Conservation (phyloP, 2,113 vertebrate species). For the Ictidomys tridecemlineatus region DNA sequence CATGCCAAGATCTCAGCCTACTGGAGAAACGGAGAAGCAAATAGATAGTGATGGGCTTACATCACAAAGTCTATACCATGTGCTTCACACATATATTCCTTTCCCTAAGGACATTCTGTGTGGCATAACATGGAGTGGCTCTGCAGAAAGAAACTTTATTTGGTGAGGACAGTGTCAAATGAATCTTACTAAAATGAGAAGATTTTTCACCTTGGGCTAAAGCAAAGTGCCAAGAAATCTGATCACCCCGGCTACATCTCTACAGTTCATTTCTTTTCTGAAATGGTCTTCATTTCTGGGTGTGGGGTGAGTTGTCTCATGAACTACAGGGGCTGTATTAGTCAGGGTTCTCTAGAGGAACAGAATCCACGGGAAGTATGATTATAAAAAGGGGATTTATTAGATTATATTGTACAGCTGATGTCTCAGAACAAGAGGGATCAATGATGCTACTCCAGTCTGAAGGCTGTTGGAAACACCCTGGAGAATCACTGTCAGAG, state of each 20-base stretch:
- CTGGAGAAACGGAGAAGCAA: background rate
- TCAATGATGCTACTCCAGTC: too few species aligned
- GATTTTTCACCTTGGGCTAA: background rate
- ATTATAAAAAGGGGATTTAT: too few species aligned
- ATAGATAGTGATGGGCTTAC: background rate
- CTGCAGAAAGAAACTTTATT: background rate
- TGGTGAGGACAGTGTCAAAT: background rate
- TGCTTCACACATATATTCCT: background rate
- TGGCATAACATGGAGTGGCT: background rate
- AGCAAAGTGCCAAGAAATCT: background rate
- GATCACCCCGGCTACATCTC: too few species aligned
- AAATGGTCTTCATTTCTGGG: background rate
- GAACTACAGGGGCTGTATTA: too few species aligned
- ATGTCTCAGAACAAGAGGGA: too few species aligned
- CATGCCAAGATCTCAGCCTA: background rate
- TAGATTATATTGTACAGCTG: too few species aligned
- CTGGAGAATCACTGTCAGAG: too few species aligned
- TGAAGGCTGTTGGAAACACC: too few species aligned
- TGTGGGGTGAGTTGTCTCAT: background rate
- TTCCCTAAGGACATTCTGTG: background rate
- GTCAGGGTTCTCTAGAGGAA: too few species aligned
- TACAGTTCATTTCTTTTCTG: too few species aligned
- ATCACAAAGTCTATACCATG: background rate
- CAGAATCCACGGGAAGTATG: too few species aligned
- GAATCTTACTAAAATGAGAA: background rate